Conservation (phyloP, 2,888 invertebrate species). For the Spicauda simplicius region DNA sequence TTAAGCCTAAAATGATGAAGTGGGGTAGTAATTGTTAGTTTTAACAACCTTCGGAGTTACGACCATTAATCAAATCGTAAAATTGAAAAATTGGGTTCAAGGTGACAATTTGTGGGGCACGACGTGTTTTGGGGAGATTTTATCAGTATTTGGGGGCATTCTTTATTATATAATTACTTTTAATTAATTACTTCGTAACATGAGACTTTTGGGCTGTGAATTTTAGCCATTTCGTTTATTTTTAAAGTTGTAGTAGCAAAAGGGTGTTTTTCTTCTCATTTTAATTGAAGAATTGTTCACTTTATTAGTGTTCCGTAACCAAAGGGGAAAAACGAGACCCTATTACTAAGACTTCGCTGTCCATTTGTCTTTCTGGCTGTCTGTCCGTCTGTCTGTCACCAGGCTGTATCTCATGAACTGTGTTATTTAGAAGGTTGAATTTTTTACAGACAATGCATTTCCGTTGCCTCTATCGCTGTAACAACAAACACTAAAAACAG, state of each 20-base stretch:
- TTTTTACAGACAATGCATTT: no score
- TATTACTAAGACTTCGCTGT: no score
- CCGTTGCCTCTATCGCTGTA: no score
- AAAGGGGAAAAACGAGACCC: no score
- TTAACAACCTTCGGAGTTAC: neutral
- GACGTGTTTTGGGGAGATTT: neutral
- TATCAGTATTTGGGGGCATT: neutral
- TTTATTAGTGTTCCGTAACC: no score
- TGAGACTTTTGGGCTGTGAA: neutral
- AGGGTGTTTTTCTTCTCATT: no score
- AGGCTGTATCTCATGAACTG: no score
- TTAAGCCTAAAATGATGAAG: neutral
- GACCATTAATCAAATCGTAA: neutral
- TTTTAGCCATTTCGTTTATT: neutral
- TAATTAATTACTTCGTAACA: slow-evolving; percentile 3
- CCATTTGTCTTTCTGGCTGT: no score
- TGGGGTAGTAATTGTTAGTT: neutral
- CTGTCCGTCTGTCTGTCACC: no score
- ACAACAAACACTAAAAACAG: no score
- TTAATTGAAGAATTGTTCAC: no score
- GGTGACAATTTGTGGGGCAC: neutral
- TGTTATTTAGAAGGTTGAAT: no score
- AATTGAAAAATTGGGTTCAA: slow-evolving; percentile 4
- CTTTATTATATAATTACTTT: neutral
- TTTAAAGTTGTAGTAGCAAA: neutral